Conservation (phyloP, 2,797 vertebrate species). For the Myotis planiceps region DNA sequence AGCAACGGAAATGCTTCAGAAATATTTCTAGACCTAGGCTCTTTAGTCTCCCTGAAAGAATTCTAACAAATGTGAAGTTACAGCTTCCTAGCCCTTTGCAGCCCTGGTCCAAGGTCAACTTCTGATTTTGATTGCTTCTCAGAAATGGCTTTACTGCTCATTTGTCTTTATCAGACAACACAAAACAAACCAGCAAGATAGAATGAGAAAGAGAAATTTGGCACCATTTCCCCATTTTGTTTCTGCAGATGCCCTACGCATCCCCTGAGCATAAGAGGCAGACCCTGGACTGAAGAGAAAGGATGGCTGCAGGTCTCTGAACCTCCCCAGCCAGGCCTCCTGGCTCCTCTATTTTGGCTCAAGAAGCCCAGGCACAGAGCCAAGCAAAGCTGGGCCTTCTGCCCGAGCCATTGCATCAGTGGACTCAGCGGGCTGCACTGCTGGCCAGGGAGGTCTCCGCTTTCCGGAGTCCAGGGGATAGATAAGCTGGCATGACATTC, state of each 20-base stretch:
- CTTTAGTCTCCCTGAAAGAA: not conserved
- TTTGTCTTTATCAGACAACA: not conserved
- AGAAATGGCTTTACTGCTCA: not conserved
- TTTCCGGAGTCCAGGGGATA: conserved; percentile 70
- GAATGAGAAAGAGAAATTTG: not conserved
- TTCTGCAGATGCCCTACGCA: not conserved
- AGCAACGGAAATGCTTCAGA: not conserved
- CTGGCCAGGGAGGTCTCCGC: conserved; percentile 60
- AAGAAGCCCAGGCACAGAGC: conserved; percentile 31
- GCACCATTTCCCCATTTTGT: not conserved
- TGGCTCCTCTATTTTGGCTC: conserved; percentile 7
- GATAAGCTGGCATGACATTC: not conserved
- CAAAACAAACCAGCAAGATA: not conserved
- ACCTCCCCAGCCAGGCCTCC: conserved; percentile 4
- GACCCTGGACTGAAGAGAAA: not conserved
- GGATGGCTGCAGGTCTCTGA: not conserved
- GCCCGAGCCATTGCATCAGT: conserved; percentile 73
- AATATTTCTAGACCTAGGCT: not conserved
- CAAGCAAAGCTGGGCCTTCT: conserved; percentile 60
- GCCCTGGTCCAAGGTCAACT: not conserved
- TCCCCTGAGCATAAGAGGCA: not conserved
- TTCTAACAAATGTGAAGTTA: not conserved
- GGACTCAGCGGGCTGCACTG: conserved; percentile 30
- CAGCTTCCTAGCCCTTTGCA: not conserved
- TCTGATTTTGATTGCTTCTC: not conserved